Evolutionary conservation across 1,140 invertebrate species (phyloP).

Genomic region (Macrobrachium nipponense): DNA sequence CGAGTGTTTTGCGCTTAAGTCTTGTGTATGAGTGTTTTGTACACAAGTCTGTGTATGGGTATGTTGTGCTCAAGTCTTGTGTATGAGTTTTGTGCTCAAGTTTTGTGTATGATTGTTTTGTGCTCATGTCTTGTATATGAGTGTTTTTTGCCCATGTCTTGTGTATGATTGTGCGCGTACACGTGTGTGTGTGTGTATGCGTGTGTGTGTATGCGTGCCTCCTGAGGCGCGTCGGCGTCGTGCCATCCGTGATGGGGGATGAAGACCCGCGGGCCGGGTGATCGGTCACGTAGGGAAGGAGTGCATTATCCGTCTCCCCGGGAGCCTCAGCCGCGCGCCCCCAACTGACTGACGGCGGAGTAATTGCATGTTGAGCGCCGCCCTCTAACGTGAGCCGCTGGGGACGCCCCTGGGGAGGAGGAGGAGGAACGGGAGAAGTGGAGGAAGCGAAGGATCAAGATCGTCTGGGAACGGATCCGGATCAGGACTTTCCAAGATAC

Average conservation of each 20-base stretch:
- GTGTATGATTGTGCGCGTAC: too few species aligned
- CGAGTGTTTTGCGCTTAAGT: too few species aligned
- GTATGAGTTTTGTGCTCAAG: too few species aligned
- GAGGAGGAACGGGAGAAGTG: background rate
- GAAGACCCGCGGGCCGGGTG: slow-evolving; percentile 45
- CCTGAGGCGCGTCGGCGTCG: background rate
- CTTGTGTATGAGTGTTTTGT: too few species aligned
- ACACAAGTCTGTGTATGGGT: too few species aligned
- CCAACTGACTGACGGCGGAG: slow-evolving; percentile 52
- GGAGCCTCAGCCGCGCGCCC: slow-evolving; percentile 32
- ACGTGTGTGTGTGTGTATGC: background rate
- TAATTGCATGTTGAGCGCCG: slow-evolving; percentile 54
- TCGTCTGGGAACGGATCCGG: too few species aligned
- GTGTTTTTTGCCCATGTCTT: too few species aligned
- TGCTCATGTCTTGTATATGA: too few species aligned
- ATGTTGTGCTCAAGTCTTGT: too few species aligned
- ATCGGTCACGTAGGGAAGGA: slow-evolving; percentile 45
- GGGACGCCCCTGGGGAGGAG: background rate
- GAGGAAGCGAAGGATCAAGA: background rate
- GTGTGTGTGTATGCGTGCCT: background rate
- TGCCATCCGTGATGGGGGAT: slow-evolving; percentile 25
- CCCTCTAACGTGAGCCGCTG: slow-evolving; percentile 32
- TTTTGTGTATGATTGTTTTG: too few species aligned
- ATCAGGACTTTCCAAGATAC: too few species aligned
- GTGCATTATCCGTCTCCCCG: slow-evolving; percentile 43